Evolutionary conservation across 2,113 vertebrate genomes (phyloP).

Genomic region (Hemiscyllium ocellatum): DNA sequence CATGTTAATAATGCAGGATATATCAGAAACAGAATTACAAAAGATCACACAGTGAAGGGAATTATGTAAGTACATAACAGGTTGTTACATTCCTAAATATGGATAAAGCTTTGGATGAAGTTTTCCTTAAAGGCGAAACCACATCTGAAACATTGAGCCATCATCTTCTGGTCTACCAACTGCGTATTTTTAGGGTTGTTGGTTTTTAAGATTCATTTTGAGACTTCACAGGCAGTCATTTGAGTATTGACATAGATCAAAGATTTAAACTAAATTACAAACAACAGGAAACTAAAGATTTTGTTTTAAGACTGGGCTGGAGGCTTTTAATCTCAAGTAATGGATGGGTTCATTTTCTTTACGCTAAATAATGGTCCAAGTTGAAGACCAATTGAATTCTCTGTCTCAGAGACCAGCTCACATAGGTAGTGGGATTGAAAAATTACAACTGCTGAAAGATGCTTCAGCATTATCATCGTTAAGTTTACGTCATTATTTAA

Average conservation of each 20-base stretch:
- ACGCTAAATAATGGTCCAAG: background rate
- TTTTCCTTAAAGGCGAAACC: background rate
- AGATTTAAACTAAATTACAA: no score
- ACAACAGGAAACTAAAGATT: no score
- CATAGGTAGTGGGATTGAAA: background rate
- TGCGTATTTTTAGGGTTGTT: no score
- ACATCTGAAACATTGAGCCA: no score
- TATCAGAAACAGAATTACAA: no score
- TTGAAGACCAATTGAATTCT: background rate
- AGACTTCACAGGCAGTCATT: no score
- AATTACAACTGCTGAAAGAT: background rate
- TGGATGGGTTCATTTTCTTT: background rate
- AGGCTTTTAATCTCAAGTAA: no score
- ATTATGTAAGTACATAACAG: background rate
- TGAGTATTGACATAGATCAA: no score
- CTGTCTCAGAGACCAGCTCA: background rate
- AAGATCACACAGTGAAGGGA: background rate
- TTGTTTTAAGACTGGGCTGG: no score
- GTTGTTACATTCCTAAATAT: background rate
- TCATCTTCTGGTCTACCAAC: no score
- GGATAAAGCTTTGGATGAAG: background rate
- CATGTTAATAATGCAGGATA: no score
- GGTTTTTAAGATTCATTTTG: no score
- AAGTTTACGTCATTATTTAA: background rate
- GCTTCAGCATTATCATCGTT: background rate